Evolutionary conservation across 2,113 vertebrate genomes (phyloP), one percentile per base, ranked within the genome.

Genomic region (Agapornis roseicollis): DNA sequence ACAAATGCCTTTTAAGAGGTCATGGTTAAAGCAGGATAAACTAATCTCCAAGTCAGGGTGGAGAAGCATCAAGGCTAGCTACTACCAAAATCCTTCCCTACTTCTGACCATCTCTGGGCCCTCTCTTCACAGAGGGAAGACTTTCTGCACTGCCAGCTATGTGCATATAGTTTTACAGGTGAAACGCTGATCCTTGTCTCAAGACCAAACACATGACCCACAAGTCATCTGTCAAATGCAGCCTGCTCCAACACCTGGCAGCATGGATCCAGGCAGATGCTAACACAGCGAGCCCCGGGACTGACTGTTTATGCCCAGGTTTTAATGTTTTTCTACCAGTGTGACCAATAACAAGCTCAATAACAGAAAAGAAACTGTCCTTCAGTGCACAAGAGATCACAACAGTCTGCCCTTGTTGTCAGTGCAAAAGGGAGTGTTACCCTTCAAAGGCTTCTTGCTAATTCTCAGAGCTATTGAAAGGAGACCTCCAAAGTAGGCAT

Each of bases 251-350:
- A 18, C 25, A 31, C 28, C 17, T 44, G 37, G 33, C 42, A 79
- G 25, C 18, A 33, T 0, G 1, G 49, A 77, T 25, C 53, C 35
- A 44, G 24, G 69, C 68, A 91, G n/a, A n/a, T 35, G 14, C n/a
- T 31, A 77, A 49, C 20, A 56, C 14, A 66, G 44, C 0, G 10
- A 85, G 29, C 23, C 11, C 0, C 0, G 49, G 10, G 49, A 71
- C 61, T 39, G 11, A 60, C 50, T 56, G 22, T 31, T 12, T 28
- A 39, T 12, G 17, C 25, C 11, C 31, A 28, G 24, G 39, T 84
- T 84, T 69, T 49, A 85, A 56, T 10, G 6, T 71, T 76, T 92
- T 70, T 65, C 61, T 77, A 61, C 27, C 56, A 74, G 22, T 1
- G 0, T 11, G 12, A 52, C 25, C 17, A 65, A 5, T 18, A 73